These are phyloP conservation scores for Hemithea aestivaria DNA, from an alignment of 2,888 invertebrate genomes.

Conservation along the genomic window DNA sequence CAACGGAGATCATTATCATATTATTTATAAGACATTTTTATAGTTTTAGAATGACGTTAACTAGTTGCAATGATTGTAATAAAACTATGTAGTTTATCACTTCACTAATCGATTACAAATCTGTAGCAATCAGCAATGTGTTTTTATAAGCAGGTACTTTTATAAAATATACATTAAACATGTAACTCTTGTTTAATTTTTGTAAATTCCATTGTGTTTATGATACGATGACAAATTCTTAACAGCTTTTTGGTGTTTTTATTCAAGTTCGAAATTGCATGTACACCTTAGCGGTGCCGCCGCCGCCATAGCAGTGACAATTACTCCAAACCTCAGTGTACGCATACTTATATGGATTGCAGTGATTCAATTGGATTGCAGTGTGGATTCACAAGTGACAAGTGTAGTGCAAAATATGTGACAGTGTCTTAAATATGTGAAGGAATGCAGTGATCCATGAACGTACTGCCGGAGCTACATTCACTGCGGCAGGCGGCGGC, in stretches of 20 bases:
- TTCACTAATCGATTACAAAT: too few relatives aligned
- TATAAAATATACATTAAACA: too few relatives aligned
- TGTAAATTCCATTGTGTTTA: conserved; percentile 6
- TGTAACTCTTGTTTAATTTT: too few relatives aligned
- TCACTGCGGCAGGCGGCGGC: conserved; percentile 69
- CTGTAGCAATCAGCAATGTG: too few relatives aligned
- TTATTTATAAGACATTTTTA: too few relatives aligned
- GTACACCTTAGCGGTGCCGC: conserved; percentile 50
- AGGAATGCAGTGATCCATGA: conserved; percentile 56
- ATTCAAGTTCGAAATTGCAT: conserved; percentile 28
- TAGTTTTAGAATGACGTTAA: too few relatives aligned
- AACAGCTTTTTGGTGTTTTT: conserved; percentile 27
- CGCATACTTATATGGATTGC: conserved; percentile 61
- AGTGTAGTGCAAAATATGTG: conserved; percentile 68
- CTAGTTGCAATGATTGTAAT: too few relatives aligned
- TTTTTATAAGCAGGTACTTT: too few relatives aligned
- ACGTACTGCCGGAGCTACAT: conserved; percentile 15
- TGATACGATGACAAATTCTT: conserved; percentile 23
- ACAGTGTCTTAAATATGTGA: conserved; percentile 51
- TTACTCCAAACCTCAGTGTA: conserved; percentile 5
- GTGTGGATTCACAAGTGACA: conserved; percentile 64
- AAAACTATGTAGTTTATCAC: too few relatives aligned
- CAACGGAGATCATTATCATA: too few relatives aligned
- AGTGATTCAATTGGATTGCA: conserved; percentile 75
- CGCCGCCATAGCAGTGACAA: conserved; percentile 56